A percentile compares a stretch with the other conserved stretches of the same genome.
Evolutionary conservation across 2,888 invertebrate species (phyloP).

Genomic region (Phengaris alcon): DNA sequence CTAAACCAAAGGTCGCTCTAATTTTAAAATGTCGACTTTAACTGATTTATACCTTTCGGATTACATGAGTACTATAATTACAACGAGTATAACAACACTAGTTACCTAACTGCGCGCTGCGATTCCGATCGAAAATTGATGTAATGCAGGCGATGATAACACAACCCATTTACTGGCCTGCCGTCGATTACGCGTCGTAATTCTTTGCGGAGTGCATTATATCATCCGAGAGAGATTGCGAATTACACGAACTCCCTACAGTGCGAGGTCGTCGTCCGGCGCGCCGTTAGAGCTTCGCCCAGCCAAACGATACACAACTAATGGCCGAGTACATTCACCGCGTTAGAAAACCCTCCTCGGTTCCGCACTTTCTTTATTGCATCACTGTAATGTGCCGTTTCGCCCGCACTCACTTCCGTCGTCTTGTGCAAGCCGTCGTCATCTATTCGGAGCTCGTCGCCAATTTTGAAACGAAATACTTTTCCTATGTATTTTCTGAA

Average conservation of each 20-base stretch:
- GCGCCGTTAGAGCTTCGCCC: slow-evolving; percentile 46
- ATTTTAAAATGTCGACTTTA: slow-evolving; percentile 39
- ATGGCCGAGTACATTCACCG: slow-evolving; percentile 75
- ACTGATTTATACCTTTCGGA: slow-evolving; percentile 40
- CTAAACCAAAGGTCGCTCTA: slow-evolving; percentile 54
- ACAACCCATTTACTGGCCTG: slow-evolving; percentile 47
- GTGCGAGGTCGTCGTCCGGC: slow-evolving; percentile 49
- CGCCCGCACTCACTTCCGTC: slow-evolving; percentile 72
- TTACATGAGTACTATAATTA: slow-evolving; percentile 65
- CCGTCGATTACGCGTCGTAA: slow-evolving; percentile 53
- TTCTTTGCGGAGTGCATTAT: slow-evolving; percentile 56
- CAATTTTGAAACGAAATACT: slow-evolving; percentile 50
- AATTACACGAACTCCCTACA: slow-evolving; percentile 59
- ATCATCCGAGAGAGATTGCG: slow-evolving; percentile 57
- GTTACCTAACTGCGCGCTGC: slow-evolving; percentile 65
- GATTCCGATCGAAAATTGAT: slow-evolving; percentile 57
- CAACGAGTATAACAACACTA: slow-evolving; percentile 70
- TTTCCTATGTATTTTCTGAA: slow-evolving; percentile 43
- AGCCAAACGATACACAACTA: slow-evolving; percentile 70
- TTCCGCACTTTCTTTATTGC: slow-evolving; percentile 79
- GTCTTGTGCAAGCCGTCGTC: slow-evolving; percentile 65
- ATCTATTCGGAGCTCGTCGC: slow-evolving; percentile 54
- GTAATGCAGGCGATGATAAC: slow-evolving; percentile 50
- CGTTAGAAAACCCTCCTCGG: slow-evolving; percentile 75
- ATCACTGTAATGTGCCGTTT: slow-evolving; percentile 71